Evolutionary conservation across 2,888 invertebrate species (phyloP).

Genomic region (Cacoxenus indagator): DNA sequence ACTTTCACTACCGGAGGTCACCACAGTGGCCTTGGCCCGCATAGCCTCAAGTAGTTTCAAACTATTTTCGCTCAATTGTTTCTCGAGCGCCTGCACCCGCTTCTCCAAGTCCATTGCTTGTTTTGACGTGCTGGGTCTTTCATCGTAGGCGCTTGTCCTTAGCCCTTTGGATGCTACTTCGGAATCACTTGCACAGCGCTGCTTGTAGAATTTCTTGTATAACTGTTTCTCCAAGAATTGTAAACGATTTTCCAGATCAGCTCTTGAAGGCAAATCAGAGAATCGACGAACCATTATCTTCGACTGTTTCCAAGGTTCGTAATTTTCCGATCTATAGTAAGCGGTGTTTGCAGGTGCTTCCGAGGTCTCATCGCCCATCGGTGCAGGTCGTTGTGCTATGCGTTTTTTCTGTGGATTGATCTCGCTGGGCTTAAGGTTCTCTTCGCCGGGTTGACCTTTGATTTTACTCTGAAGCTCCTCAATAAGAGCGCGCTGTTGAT

Average conservation of each 20-base stretch:
- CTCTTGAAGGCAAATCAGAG: conserved; percentile 67
- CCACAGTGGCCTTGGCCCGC: conserved; percentile 35
- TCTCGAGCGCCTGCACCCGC: conserved; percentile 62
- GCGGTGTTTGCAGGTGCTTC: conserved; percentile 68
- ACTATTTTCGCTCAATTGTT: conserved; percentile 63
- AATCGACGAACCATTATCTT: conserved; percentile 67
- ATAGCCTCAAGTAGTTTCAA: conserved; percentile 56
- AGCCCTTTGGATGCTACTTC: conserved; percentile 61
- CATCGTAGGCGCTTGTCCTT: conserved; percentile 32
- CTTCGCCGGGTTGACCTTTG: conserved; percentile 46
- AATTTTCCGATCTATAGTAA: conserved; percentile 63
- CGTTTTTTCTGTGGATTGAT: conserved; percentile 54
- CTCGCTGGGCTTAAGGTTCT: conserved; percentile 58
- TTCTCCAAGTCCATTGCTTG: conserved; percentile 50
- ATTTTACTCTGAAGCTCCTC: conserved; percentile 62
- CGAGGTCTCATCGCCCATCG: conserved; percentile 66
- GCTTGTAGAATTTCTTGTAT: conserved; percentile 65
- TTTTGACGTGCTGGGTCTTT: conserved; percentile 52
- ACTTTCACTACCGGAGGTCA: conserved; percentile 29
- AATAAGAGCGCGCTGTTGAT: conserved; percentile 56
- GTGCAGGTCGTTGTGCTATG: conserved; percentile 41
- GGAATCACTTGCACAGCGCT: conserved; percentile 70
- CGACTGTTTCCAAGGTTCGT: conserved; percentile 52
- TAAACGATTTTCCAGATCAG: conserved; percentile 67
- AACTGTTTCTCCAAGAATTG: conserved; percentile 65